Conservation (phyloP, 2,797 vertebrate species). For the Adrianichthys oophorus region DNA sequence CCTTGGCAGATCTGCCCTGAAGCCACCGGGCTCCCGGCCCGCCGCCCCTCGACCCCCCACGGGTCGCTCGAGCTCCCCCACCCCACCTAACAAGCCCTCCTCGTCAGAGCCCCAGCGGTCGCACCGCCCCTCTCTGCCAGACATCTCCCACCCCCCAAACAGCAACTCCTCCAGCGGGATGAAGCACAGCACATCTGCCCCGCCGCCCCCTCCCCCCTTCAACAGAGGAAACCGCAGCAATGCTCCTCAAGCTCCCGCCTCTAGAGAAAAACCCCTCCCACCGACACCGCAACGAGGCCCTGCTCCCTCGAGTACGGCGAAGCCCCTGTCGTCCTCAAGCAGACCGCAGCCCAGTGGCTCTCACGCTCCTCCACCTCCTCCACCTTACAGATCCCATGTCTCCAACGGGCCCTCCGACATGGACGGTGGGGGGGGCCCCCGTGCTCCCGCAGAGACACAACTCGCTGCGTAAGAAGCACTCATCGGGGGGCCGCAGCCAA, state of each 20-base stretch:
- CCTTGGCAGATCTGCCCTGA: conserved; percentile 79
- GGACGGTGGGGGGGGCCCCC: conserved; percentile 78
- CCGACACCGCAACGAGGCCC: conserved; percentile 84
- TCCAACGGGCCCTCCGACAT: conserved; percentile 82
- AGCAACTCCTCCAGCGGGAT: conserved; percentile 70
- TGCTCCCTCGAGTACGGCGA: conserved; percentile 62
- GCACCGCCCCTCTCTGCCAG: conserved; percentile 89
- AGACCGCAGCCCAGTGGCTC: conserved; percentile 65
- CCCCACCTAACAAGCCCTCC: conserved; percentile 49
- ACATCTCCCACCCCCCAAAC: conserved; percentile 81
- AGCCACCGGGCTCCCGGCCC: conserved; percentile 81
- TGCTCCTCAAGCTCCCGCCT: conserved; percentile 65
- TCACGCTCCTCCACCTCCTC: conserved; percentile 84
- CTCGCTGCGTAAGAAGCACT: conserved; percentile 88
- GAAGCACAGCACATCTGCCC: conserved; percentile 77
- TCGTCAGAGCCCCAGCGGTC: conserved; percentile 82
- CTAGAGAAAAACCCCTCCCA: conserved; percentile 88
- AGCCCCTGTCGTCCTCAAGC: conserved; percentile 80
- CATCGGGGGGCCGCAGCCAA: conserved; percentile 72
- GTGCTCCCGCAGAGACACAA: conserved; percentile 94
- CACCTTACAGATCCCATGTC: conserved; percentile 85
- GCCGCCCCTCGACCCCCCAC: conserved; percentile 81
- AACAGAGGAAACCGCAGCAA: conserved; percentile 74
- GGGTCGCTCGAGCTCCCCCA: conserved; percentile 60
- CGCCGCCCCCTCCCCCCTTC: conserved; percentile 78